Evolutionary conservation across 2,113 vertebrate genomes (phyloP).

Genomic region (Epinephelus cyanopodus): DNA sequence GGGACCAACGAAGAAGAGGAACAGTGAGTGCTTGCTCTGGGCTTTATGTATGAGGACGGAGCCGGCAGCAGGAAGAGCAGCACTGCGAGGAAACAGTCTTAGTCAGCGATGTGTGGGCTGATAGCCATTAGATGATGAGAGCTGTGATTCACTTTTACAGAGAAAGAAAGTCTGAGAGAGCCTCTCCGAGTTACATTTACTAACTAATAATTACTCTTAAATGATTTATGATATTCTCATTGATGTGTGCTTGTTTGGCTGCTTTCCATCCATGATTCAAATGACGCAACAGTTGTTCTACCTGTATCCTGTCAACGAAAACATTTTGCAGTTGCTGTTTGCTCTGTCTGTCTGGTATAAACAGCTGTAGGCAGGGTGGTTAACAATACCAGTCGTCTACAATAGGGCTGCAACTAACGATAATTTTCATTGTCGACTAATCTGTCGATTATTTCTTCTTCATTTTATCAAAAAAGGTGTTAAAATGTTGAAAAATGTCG

Average conservation of each 20-base stretch:
- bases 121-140: constrained; percentile 2
- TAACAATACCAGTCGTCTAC: too few species aligned
- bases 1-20: constrained; percentile 16
- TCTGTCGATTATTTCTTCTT: too few species aligned
- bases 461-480: too few species aligned
- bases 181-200: not conserved
- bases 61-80: constrained; percentile 23
- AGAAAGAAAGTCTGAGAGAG: not conserved
- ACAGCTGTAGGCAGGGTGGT: not conserved
- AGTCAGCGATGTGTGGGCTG: constrained; percentile 44
- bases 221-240: not conserved
- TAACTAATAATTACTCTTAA: not conserved
- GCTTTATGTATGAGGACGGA: constrained; percentile 29
- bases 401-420: too few species aligned
- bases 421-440: too few species aligned
- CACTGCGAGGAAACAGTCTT: not conserved
- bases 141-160: not conserved
- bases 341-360: not conserved
- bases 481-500: too few species aligned
- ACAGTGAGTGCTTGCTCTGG: constrained; percentile 15
- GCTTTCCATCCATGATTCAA: not conserved
- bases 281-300: not conserved
- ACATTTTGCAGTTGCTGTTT: not conserved
- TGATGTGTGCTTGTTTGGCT: not conserved
- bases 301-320: constrained; percentile 4